Evolutionary conservation across 2,888 invertebrate species (phyloP).

Genomic region (Parelbella ahira): DNA sequence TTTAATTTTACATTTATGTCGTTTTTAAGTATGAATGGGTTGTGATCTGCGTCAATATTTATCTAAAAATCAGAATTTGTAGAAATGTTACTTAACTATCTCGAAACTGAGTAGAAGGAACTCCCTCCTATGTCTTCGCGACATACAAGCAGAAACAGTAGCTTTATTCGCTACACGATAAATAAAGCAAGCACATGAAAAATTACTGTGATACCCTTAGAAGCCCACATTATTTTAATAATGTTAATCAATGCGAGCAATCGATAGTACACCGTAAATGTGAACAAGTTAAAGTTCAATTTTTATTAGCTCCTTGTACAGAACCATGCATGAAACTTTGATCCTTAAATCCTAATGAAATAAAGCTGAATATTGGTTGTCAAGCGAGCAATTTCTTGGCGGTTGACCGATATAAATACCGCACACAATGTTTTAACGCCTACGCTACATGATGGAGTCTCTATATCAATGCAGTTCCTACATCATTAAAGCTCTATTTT

Average conservation of each 20-base stretch:
- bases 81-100: too few relatives aligned
- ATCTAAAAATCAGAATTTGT: too few relatives aligned
- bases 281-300: too few relatives aligned
- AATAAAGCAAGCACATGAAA: constrained; percentile 73
- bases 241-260: constrained; percentile 45
- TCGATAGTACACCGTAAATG: too few relatives aligned
- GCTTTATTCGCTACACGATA: constrained; percentile 65
- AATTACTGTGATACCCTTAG: constrained; percentile 70
- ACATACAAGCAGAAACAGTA: constrained; percentile 57
- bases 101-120: too few relatives aligned
- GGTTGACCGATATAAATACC: constrained; percentile 58
- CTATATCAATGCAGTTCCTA: too few relatives aligned
- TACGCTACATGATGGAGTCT: constrained; percentile 34
- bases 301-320: too few relatives aligned
- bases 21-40: too few relatives aligned
- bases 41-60: too few relatives aligned
- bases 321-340: constrained; percentile 28
- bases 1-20: too few relatives aligned
- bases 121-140: constrained; percentile 33
- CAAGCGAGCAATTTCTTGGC: constrained; percentile 33
- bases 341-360: too few relatives aligned
- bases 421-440: constrained; percentile 64
- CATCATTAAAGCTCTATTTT: too few relatives aligned
- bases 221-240: constrained; percentile 74
- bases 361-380: constrained; percentile 39